Conservation (phyloP, 2,113 vertebrate genomes). For the Entomyzon cyanotis region DNA sequence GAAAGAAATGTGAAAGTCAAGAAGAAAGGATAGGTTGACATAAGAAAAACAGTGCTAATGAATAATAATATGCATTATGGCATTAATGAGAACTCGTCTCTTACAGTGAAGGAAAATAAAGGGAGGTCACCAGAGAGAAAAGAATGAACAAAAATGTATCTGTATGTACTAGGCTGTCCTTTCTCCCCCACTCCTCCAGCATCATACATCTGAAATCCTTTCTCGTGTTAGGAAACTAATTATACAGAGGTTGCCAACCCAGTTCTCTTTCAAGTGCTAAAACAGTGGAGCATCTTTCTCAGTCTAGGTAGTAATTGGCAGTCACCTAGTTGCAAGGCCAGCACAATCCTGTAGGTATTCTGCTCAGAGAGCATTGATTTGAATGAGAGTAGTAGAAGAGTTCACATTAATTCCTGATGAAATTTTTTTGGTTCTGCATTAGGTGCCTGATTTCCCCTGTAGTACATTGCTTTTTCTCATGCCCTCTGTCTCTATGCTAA, state of each 20-base stretch:
- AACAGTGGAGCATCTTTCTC: background rate
- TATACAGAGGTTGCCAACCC: background rate
- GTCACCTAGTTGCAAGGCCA: background rate
- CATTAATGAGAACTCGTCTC: background rate
- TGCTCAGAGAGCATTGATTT: background rate
- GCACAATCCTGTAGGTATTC: background rate
- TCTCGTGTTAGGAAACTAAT: conserved; percentile 18
- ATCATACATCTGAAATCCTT: background rate
- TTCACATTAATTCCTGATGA: background rate
- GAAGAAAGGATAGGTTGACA: background rate
- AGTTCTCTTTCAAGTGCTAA: background rate
- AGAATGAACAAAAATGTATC: background rate
- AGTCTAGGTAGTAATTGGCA: conserved; percentile 21
- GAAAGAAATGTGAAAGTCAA: background rate
- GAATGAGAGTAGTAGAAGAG: background rate
- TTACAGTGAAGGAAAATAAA: background rate
- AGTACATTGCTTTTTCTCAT: background rate
- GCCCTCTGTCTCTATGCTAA: background rate
- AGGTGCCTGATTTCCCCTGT: background rate
- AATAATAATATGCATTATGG: background rate
- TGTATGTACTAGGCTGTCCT: background rate
- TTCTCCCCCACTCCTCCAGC: background rate
- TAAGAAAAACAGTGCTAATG: background rate
- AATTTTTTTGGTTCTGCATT: background rate
- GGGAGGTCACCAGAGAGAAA: background rate